Percentiles rank a stretch among this genome's conserved stretches.
Evolutionary conservation across 2,888 invertebrate species (phyloP).

Genomic region (Steinernema hermaphroditum): DNA sequence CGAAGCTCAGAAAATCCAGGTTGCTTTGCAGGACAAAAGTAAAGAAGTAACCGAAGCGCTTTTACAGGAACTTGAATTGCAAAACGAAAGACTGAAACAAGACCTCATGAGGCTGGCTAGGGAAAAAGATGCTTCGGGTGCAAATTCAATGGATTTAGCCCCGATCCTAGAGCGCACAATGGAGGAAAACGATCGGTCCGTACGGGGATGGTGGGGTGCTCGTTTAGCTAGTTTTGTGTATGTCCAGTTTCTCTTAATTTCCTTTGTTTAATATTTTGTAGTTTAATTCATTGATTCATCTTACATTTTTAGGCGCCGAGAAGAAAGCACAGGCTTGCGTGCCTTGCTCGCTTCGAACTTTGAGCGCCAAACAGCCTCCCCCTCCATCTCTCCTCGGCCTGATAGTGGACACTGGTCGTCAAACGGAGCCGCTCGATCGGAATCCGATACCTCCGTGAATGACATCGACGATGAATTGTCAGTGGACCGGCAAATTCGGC

Average conservation of each 20-base stretch:
- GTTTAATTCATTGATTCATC: no score
- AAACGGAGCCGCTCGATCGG: conserved; percentile 50
- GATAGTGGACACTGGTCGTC: conserved; percentile 35
- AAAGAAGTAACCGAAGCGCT: no score
- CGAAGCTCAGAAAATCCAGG: conserved; percentile 41
- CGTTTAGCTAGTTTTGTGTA: background rate
- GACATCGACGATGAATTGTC: conserved; percentile 53
- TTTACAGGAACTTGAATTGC: conserved; percentile 46
- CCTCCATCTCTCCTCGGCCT: conserved; percentile 25
- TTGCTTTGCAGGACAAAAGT: background rate
- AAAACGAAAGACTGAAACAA: conserved; percentile 44
- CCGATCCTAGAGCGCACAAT: conserved; percentile 47
- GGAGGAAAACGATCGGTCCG: conserved; percentile 52
- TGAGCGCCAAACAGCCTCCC: conserved; percentile 30
- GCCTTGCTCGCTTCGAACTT: conserved; percentile 31
- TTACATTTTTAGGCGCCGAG: conserved; percentile 25
- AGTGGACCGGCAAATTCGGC: conserved; percentile 49
- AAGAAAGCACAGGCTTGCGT: conserved; percentile 32
- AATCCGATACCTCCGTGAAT: conserved; percentile 44
- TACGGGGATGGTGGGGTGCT: conserved; percentile 1
- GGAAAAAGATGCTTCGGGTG: conserved; percentile 38
- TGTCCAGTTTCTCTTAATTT: background rate
- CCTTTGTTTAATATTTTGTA: no score
- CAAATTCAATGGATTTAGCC: conserved; percentile 39
- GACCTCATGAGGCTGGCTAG: conserved; percentile 45